A percentile compares a stretch with the other conserved stretches of the same genome.
These are phyloP conservation scores for Spisula subtruncata DNA, from an alignment of 2,888 invertebrate species.

Conservation along the genomic window DNA sequence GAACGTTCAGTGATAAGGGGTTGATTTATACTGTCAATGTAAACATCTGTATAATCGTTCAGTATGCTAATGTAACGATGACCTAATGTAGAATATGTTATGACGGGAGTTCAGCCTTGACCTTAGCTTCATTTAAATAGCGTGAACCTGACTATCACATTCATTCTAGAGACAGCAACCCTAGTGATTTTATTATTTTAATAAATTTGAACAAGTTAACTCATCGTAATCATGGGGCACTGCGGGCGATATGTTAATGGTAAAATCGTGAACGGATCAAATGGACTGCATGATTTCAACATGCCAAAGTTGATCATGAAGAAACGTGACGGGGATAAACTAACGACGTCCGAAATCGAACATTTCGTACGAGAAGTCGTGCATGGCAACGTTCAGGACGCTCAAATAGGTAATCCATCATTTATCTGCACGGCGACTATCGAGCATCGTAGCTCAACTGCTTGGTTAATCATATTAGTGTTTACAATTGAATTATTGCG, in stretches of 20 bases:
- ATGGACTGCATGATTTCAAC: constrained; percentile 8
- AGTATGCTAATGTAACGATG: background rate
- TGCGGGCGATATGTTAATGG: background rate
- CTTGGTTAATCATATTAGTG: background rate
- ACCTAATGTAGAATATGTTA: background rate
- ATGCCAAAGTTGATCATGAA: constrained; percentile 83
- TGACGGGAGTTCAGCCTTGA: background rate
- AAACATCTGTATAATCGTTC: background rate
- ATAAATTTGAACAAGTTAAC: background rate
- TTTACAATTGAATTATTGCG: too few species aligned
- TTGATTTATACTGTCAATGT: background rate
- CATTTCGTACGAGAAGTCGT: constrained; percentile 82
- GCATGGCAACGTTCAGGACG: constrained; percentile 80
- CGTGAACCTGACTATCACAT: background rate
- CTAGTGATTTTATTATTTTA: background rate
- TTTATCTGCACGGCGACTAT: background rate
- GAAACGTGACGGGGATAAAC: constrained; percentile 84
- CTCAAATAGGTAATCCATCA: constrained; percentile 85
- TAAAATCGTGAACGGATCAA: background rate
- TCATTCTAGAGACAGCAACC: background rate
- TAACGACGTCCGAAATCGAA: constrained; percentile 84
- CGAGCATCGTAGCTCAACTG: background rate
- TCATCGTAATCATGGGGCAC: background rate
- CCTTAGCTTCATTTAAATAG: background rate
- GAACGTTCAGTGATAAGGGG: too few species aligned